Percentiles rank a stretch among this genome's conserved stretches.
Evolutionary conservation across 2,888 invertebrate genomes (phyloP).

Genomic region (Hemithea aestivaria): DNA sequence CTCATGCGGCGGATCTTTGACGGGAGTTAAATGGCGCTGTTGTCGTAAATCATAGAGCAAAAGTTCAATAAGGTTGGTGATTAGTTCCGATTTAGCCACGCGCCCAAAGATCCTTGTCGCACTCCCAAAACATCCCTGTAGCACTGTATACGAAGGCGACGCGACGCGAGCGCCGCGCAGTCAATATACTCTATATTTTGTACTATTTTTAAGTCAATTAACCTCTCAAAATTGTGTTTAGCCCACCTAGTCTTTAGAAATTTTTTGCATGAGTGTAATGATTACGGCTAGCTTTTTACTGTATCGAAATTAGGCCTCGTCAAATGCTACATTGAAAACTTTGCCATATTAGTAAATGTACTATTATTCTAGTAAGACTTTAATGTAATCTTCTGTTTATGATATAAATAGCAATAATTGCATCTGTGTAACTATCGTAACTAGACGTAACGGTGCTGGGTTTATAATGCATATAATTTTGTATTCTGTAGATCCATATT

Average conservation of each 20-base stretch:
- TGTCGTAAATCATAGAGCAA: no score
- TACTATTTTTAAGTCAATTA: conserved; percentile 31
- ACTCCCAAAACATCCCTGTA: no score
- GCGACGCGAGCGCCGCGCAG: conserved; percentile 15
- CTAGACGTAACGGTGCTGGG: conserved; percentile 76
- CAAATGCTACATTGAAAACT: conserved; percentile 78
- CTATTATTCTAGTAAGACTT: conserved; percentile 72
- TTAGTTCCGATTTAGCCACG: no score
- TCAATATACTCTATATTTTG: conserved; percentile 28
- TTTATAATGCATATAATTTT: conserved; percentile 69
- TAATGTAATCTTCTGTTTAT: conserved; percentile 64
- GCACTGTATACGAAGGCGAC: not conserved
- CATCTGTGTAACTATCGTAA: conserved; percentile 72
- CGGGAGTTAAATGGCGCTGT: conserved; percentile 38
- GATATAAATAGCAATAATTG: conserved; percentile 57
- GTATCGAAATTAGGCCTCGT: conserved; percentile 63
- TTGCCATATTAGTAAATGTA: conserved; percentile 78
- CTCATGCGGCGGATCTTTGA: no score
- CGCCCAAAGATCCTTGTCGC: no score
- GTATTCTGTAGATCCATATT: conserved; percentile 64
- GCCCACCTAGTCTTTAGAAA: conserved; percentile 76
- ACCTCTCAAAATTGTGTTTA: conserved; percentile 59
- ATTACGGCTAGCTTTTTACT: conserved; percentile 54
- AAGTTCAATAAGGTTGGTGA: no score
- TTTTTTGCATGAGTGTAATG: conserved; percentile 52